Evolutionary conservation across 2,888 invertebrate genomes (phyloP), one percentile per base, ranked within the genome.

Genomic region (Drosophila aldrichi): DNA sequence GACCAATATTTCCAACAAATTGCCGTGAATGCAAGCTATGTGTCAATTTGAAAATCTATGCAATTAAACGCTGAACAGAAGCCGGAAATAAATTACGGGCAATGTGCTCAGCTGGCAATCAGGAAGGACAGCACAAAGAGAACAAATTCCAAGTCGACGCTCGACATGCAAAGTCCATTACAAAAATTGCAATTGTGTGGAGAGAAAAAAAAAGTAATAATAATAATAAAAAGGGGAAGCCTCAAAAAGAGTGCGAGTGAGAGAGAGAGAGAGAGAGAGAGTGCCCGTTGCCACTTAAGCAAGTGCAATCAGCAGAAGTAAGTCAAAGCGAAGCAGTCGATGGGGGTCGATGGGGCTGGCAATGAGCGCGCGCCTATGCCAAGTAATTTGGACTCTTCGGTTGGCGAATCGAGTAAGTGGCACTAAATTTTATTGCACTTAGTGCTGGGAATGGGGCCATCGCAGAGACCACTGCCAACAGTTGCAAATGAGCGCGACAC

Each of bases 81-180:
- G 64, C 59, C 79, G 87, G 81, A 84, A 76, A 76, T 77, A 82
- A 84, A 84, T 84, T 77, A 81, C 77, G 44, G 51, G 58, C 76
- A 81, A 77, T 87, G 75, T 65, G 70, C 70, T 74, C 57, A 64
- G 74, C 70, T 65, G 62, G 59, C 70, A 55, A 61, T 62, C 62
- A 74, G 68, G 49, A 66, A 63, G 67, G 80, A 64, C 70, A 77
- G 71, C 46, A 29, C 41, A 41, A 43, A 54, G 68, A 22, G 70
- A 52, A 43, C 41, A 62, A 70, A 44, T 49, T 46, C 18, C 58
- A 70, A 66, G 66, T 57, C 69, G 67, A 67, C 73, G 73, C 62
- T 81, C 64, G 69, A 81, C 86, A 86, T 88, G 86, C 86, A 75
- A 88, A 79, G 81, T 86, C 82, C 88, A 86, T 86, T 86, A 82